Conservation (phyloP, 2,113 vertebrate species). For the Daboia siamensis region DNA sequence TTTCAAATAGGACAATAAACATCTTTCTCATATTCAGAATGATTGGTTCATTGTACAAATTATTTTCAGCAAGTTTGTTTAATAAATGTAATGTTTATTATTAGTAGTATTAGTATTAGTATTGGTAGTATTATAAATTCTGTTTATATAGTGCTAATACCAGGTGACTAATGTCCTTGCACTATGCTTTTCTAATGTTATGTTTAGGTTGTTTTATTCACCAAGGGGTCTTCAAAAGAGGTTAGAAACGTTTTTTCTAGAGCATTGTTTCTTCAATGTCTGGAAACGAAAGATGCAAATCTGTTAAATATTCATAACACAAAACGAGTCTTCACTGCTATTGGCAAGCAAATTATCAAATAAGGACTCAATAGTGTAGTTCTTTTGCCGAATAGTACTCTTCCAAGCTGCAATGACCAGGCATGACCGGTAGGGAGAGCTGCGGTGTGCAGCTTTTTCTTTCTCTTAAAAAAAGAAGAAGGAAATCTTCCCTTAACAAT, state of each 20-base stretch:
- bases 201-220: neutral
- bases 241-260: neutral
- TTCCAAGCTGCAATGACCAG: slow-evolving; percentile 45
- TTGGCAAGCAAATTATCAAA: slow-evolving; percentile 19
- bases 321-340: slow-evolving; percentile 13
- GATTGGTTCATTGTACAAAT: neutral
- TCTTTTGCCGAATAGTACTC: neutral
- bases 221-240: neutral
- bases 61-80: neutral
- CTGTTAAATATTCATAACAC: slow-evolving; percentile 36
- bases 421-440: slow-evolving; percentile 73
- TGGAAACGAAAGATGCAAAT: slow-evolving; percentile 29
- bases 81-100: neutral
- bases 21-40: neutral
- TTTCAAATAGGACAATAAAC: neutral
- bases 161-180: neutral
- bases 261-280: neutral
- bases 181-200: neutral
- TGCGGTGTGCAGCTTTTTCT: slow-evolving; percentile 67
- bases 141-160: neutral
- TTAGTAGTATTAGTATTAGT: too few relatives aligned
- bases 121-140: neutral
- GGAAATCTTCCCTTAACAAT: neutral
- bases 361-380: slow-evolving; percentile 14
- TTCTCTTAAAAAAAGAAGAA: slow-evolving; percentile 1